Conservation (phyloP, 2,888 invertebrate genomes). For the Tachystola acroxantha region DNA sequence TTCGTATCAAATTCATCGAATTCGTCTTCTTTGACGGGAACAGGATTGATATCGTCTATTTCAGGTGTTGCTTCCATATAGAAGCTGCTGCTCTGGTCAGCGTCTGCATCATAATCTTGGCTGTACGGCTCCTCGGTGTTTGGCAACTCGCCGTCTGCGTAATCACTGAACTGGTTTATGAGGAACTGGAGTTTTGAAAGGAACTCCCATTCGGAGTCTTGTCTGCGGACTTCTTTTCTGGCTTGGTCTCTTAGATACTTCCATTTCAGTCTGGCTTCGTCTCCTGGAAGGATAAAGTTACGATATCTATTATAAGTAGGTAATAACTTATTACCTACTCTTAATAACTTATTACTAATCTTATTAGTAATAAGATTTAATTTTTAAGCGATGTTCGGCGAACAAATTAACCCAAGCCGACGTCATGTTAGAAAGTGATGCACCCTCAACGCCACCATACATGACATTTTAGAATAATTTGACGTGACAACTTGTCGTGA, state of each 20-base stretch:
- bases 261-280: slow-evolving; percentile 70
- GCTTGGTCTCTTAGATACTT: slow-evolving; percentile 69
- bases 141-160: slow-evolving; percentile 47
- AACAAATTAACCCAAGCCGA: too few species aligned
- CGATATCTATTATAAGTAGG: neutral
- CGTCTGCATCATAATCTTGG: slow-evolving; percentile 44
- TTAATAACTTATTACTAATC: too few species aligned
- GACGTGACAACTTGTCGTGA: too few species aligned
- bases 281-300: slow-evolving; percentile 42
- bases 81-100: slow-evolving; percentile 40
- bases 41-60: slow-evolving; percentile 14
- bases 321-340: neutral
- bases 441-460: too few species aligned
- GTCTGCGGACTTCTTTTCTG: slow-evolving; percentile 62
- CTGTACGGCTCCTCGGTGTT: slow-evolving; percentile 33
- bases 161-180: slow-evolving; percentile 66
- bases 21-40: slow-evolving; percentile 57
- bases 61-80: slow-evolving; percentile 40
- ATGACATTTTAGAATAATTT: too few species aligned
- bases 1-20: slow-evolving; percentile 70
- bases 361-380: too few species aligned
- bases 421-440: too few species aligned
- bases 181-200: slow-evolving; percentile 61
- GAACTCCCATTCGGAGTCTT: slow-evolving; percentile 64
- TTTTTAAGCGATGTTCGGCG: too few species aligned